Percentiles rank a stretch among this genome's conserved stretches.
Conservation (phyloP, 2,113 vertebrate species). For the Sylvilagus bachmani region DNA sequence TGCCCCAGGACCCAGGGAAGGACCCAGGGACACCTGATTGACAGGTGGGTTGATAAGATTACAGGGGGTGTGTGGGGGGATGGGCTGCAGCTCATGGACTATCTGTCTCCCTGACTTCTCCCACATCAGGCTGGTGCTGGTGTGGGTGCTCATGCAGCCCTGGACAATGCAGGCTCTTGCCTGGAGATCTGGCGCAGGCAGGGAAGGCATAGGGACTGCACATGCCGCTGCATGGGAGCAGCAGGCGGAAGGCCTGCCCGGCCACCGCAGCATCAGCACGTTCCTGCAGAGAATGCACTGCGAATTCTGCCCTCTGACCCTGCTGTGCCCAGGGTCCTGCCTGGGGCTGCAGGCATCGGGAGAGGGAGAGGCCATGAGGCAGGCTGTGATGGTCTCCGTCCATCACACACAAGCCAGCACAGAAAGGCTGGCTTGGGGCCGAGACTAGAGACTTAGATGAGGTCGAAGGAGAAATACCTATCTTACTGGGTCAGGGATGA, state of each 20-base stretch:
- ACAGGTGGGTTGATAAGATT: no score
- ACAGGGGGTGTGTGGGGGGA: no score
- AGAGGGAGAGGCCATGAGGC: background rate
- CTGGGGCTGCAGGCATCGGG: background rate
- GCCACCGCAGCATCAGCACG: slow-evolving; percentile 20
- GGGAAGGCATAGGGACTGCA: background rate
- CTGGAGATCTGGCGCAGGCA: background rate
- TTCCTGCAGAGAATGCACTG: slow-evolving; percentile 48
- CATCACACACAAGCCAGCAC: background rate
- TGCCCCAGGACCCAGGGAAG: no score
- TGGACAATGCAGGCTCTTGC: background rate
- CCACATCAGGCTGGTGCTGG: background rate
- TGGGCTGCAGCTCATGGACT: no score
- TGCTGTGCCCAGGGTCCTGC: no score
- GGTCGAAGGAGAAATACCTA: background rate
- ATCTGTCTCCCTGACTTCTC: no score
- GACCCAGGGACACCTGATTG: no score
- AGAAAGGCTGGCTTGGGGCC: background rate
- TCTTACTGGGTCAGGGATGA: no score
- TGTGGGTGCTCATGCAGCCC: background rate
- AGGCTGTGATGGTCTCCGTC: background rate
- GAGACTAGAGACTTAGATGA: background rate
- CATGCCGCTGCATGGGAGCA: fast-evolving
- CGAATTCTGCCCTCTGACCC: background rate
- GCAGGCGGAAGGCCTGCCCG: background rate